Percentiles rank a stretch among this genome's conserved stretches.
phyloP scores from a whole-genome alignment of 2,113 vertebrate species.

The Apteryx owenii region DNA sequence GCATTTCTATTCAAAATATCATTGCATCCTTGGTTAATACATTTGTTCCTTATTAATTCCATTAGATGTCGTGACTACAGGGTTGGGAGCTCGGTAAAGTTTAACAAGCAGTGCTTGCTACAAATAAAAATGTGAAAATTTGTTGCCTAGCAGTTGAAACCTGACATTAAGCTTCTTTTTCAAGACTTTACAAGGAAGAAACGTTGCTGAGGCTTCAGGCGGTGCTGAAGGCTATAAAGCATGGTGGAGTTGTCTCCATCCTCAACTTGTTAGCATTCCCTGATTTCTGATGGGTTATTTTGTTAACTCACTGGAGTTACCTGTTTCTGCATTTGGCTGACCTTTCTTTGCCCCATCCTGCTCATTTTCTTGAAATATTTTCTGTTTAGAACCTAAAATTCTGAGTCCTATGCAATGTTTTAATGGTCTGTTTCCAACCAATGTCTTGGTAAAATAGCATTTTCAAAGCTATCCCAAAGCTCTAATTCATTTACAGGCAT shows the following conservation, averaged over 20 bases:
- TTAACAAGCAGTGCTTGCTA: not conserved
- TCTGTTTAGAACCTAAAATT: not conserved
- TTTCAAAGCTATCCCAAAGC: not conserved
- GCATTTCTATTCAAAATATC: not conserved
- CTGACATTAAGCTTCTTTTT: not conserved
- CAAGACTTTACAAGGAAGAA: not conserved
- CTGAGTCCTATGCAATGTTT: not conserved
- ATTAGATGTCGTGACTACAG: not conserved
- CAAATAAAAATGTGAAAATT: not conserved
- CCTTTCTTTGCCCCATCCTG: not conserved
- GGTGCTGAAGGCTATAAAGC: not conserved
- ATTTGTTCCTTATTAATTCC: not conserved
- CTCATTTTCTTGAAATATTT: not conserved
- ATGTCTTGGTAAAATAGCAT: not conserved
- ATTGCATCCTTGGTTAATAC: not conserved
- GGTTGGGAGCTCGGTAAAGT: not conserved
- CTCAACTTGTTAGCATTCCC: not conserved
- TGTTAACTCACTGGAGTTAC: not conserved
- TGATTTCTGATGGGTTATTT: not conserved
- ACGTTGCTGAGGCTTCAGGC: not conserved
- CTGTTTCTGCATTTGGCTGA: too few relatives aligned
- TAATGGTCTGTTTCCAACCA: not conserved
- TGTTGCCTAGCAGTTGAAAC: not conserved
- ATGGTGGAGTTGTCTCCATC: not conserved
- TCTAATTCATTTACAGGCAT: not conserved